Conservation (phyloP, 2,797 vertebrate genomes). For the Brachyrhaphis roseni region DNA sequence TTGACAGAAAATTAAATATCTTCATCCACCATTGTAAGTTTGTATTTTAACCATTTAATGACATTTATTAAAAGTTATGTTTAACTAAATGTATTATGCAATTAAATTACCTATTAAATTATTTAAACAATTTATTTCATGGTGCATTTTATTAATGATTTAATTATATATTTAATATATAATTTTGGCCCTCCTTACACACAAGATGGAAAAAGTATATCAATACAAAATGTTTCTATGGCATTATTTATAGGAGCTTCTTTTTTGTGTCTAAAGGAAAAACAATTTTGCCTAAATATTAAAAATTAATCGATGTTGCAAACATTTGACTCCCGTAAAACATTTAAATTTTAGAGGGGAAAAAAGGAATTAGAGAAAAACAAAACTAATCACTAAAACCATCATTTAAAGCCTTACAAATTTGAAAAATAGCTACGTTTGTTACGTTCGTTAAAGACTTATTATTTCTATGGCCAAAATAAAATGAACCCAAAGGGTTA, state of each 20-base stretch:
- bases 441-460: background rate
- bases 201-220: background rate
- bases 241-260: background rate
- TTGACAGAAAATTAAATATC: too few relatives aligned
- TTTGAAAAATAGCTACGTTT: background rate
- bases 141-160: too few relatives aligned
- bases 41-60: too few relatives aligned
- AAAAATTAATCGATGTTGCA: background rate
- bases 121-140: too few relatives aligned
- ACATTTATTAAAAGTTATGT: too few relatives aligned
- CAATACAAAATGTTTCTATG: background rate
- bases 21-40: too few relatives aligned
- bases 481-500: background rate
- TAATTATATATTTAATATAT: too few relatives aligned
- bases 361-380: background rate
- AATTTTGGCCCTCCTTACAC: too few relatives aligned
- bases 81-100: too few relatives aligned
- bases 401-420: conserved; percentile 4
- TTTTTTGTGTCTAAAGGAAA: background rate
- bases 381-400: background rate
- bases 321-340: background rate
- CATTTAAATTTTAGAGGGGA: background rate
- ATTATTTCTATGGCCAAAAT: background rate
- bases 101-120: too few relatives aligned
- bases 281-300: background rate